These are phyloP conservation scores for Kradibia gibbosae DNA, from an alignment of 1,140 invertebrate species.

Conservation along the genomic window DNA sequence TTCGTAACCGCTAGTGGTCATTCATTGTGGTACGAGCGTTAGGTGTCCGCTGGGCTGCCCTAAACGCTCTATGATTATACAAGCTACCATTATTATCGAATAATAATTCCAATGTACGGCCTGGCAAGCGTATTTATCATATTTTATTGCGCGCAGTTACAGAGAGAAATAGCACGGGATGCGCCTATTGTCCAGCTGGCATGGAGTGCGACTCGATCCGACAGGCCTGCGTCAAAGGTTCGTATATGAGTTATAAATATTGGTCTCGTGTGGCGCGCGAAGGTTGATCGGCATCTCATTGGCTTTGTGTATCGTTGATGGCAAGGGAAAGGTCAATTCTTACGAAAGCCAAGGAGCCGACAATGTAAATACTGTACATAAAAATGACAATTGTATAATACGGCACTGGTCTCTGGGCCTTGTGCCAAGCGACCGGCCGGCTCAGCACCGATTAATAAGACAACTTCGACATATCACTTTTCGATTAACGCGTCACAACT, in stretches of 20 bases:
- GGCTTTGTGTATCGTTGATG: not conserved
- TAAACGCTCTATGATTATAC: too few species aligned
- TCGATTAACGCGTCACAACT: slow-evolving; percentile 4
- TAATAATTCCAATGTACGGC: too few species aligned
- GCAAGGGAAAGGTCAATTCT: not conserved
- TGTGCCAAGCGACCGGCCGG: too few species aligned
- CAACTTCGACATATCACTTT: not conserved
- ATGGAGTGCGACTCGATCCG: slow-evolving; percentile 82
- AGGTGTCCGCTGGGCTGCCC: too few species aligned
- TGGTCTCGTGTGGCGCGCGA: too few species aligned
- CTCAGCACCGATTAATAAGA: too few species aligned
- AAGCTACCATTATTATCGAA: too few species aligned
- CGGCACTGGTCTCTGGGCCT: not conserved
- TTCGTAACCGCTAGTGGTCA: too few species aligned
- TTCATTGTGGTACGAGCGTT: too few species aligned
- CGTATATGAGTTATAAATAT: slow-evolving; percentile 54
- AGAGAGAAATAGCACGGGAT: slow-evolving; percentile 69
- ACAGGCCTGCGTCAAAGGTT: slow-evolving; percentile 85
- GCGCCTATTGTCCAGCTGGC: slow-evolving; percentile 83
- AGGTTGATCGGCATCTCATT: too few species aligned
- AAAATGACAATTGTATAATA: slow-evolving; percentile 40
- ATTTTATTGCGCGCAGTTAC: slow-evolving; percentile 44
- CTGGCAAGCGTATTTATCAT: not conserved
- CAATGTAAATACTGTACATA: slow-evolving; percentile 65
- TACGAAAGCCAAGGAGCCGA: not conserved